Percentiles rank a stretch among this genome's conserved stretches.
Conservation (phyloP, 2,797 vertebrate genomes). For the Pteronotus mesoamericanus region DNA sequence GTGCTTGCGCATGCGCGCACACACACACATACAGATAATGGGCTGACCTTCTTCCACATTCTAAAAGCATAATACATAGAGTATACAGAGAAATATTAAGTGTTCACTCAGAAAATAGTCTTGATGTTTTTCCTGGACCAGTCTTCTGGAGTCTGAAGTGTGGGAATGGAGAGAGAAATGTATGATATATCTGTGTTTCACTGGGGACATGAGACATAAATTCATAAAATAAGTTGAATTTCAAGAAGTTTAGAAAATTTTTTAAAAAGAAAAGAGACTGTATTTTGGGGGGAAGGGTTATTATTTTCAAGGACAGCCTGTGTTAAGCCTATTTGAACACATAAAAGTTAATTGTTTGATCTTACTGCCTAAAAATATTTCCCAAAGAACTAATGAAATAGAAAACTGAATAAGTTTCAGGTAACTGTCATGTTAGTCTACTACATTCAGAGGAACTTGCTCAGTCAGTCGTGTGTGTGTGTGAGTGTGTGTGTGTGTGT, state of each 20-base stretch:
- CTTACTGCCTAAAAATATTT: not conserved
- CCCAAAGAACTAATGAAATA: not conserved
- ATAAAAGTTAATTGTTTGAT: not conserved
- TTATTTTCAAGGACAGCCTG: not conserved
- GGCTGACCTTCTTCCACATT: not conserved
- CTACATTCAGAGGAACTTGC: not conserved
- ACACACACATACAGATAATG: not conserved
- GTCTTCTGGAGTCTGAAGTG: accelerated
- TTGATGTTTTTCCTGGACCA: not conserved
- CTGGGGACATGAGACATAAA: not conserved
- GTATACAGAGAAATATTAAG: not conserved
- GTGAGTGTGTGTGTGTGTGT: not conserved
- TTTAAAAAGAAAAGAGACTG: not conserved
- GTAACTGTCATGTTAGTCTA: not conserved
- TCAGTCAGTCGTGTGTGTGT: not conserved
- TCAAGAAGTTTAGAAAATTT: not conserved
- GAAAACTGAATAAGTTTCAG: not conserved
- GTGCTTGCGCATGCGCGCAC: too few relatives aligned
- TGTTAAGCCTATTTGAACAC: not conserved
- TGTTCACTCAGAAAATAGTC: not conserved
- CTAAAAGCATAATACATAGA: too few relatives aligned
- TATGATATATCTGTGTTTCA: not conserved
- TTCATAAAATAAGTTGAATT: not conserved
- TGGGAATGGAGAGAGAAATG: not conserved
- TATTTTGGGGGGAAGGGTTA: not conserved